A percentile compares a stretch with the other conserved stretches of the same genome.
phyloP scores from a whole-genome alignment of 2,113 vertebrate genomes.

The Entelurus aequoreus region DNA sequence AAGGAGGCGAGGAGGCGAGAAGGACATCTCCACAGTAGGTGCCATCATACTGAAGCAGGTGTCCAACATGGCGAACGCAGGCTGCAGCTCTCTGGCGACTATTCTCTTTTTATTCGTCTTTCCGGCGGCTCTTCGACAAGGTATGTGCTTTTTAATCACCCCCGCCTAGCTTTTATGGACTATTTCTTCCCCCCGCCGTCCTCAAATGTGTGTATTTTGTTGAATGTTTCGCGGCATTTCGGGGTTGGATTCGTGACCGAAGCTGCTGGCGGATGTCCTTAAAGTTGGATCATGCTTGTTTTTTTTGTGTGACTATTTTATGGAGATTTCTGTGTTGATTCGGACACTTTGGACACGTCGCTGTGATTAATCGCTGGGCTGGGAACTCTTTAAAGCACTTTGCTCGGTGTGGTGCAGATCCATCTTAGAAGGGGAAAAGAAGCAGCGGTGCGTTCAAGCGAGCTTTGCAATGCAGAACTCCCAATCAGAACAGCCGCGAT shows the following conservation, averaged over 20 bases:
- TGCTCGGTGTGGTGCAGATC: constrained; percentile 16
- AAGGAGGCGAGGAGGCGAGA: not conserved
- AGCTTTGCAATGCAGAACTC: constrained; percentile 14
- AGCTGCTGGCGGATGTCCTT: constrained; percentile 5
- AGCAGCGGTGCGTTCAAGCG: constrained; percentile 32
- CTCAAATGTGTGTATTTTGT: constrained; percentile 3
- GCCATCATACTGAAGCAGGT: constrained; percentile 89
- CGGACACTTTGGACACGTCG: constrained; percentile 38
- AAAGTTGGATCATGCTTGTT: constrained; percentile 45
- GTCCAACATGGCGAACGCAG: constrained; percentile 89
- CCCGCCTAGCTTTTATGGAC: not conserved
- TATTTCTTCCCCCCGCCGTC: constrained; percentile 22
- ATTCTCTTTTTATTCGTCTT: constrained; percentile 76
- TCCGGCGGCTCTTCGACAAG: constrained; percentile 79
- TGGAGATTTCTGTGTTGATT: not conserved
- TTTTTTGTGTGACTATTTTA: not conserved
- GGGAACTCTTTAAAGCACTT: constrained; percentile 28
- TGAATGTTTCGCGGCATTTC: not conserved
- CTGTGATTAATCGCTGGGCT: constrained; percentile 19
- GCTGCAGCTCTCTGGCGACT: constrained; percentile 76
- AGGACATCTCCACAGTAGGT: constrained; percentile 45
- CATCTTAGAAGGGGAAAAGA: not conserved
- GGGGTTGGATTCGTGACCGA: not conserved
- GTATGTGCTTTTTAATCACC: constrained; percentile 63
- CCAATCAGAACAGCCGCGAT: not conserved